Evolutionary conservation across 2,113 vertebrate genomes (phyloP).

Genomic region (Lates calcarifer): DNA sequence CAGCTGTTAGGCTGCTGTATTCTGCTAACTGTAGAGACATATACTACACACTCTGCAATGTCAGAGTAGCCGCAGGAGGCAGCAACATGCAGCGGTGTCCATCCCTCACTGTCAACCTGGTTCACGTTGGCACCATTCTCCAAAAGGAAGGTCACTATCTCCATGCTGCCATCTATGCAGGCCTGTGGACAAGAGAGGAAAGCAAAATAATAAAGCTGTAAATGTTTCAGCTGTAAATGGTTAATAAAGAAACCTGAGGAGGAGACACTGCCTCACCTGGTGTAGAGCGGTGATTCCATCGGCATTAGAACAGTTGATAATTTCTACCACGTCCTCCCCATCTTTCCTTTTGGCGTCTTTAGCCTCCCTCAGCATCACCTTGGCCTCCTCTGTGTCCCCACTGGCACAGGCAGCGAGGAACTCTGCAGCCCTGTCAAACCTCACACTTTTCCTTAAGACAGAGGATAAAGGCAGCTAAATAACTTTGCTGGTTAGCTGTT

Average conservation of each 20-base stretch:
- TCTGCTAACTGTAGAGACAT: conserved; percentile 3
- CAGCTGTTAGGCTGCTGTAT: conserved; percentile 25
- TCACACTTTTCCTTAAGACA: conserved; percentile 82
- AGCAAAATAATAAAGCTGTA: neutral
- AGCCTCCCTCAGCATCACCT: conserved; percentile 85
- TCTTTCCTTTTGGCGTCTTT: conserved; percentile 43
- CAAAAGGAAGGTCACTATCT: conserved; percentile 94
- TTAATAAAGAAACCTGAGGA: neutral
- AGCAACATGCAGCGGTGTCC: conserved; percentile 95
- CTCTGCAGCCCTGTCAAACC: conserved; percentile 91
- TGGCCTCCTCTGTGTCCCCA: conserved; percentile 89
- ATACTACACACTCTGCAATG: conserved; percentile 90
- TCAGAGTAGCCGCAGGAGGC: conserved; percentile 94
- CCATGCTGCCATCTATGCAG: conserved; percentile 95
- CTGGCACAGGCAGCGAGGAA: conserved; percentile 91
- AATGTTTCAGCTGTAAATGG: neutral
- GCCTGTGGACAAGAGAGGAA: conserved; percentile 81
- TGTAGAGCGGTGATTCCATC: conserved; percentile 93
- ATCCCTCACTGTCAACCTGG: conserved; percentile 95
- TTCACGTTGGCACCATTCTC: conserved; percentile 90
- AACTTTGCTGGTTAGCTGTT: neutral
- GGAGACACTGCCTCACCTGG: conserved; percentile 81
- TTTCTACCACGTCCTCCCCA: conserved; percentile 39
- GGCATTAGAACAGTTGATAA: conserved; percentile 89
- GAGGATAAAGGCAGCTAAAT: neutral